phyloP scores from a whole-genome alignment of 2,797 vertebrate species.

The Malurus leucopterus region DNA sequence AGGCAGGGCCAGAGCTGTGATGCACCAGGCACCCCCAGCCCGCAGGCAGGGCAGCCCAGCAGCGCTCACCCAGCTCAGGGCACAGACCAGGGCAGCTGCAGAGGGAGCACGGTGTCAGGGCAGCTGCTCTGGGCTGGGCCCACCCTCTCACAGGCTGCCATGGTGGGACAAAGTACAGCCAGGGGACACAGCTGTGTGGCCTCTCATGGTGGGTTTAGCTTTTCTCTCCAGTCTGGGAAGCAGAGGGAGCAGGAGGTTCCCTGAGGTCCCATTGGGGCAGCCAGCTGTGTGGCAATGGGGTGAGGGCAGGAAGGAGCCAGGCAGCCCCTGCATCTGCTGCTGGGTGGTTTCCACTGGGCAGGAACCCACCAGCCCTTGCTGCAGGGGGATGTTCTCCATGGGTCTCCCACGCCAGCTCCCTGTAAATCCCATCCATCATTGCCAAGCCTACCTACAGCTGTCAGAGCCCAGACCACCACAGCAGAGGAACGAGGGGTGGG shows the following conservation, averaged over 20 bases:
- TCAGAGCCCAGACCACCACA: slow-evolving; percentile 68
- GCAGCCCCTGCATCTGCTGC: not conserved
- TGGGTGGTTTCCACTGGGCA: not conserved
- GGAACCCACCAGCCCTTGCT: not conserved
- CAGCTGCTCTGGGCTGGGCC: not conserved
- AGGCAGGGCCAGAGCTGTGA: slow-evolving; percentile 63
- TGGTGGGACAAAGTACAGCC: not conserved
- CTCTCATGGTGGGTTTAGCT: not conserved
- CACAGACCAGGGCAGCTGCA: slow-evolving; percentile 68
- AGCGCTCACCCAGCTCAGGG: slow-evolving; percentile 65
- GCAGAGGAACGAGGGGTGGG: slow-evolving; percentile 68
- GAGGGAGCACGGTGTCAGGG: not conserved
- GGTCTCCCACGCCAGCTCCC: accelerated
- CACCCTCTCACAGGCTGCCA: not conserved
- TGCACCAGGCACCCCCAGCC: slow-evolving; percentile 67
- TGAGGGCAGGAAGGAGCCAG: not conserved
- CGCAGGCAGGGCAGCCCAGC: slow-evolving; percentile 63
- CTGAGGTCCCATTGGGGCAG: accelerated
- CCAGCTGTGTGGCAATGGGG: not conserved
- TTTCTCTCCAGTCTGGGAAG: not conserved
- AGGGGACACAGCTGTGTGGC: not conserved
- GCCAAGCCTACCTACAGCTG: slow-evolving; percentile 60
- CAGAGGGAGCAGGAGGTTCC: not conserved
- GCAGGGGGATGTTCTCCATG: accelerated
- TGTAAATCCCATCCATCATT: accelerated